A percentile compares a stretch with the other conserved stretches of the same genome.
phyloP scores from a whole-genome alignment of 2,888 invertebrate genomes.

The Sclerodermus sp. region DNA sequence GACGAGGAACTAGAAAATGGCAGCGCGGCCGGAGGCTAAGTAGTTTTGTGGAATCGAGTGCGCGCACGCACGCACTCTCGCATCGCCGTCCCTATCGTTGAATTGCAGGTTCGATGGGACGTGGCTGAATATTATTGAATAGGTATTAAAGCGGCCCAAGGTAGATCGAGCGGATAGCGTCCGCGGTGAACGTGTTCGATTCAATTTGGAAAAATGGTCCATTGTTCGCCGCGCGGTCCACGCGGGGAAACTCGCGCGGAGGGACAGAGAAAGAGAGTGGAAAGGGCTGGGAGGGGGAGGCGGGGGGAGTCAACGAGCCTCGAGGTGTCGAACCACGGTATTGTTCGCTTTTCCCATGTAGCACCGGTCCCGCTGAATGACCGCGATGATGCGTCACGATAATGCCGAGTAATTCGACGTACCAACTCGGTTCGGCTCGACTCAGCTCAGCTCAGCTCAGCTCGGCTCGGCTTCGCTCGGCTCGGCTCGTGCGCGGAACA shows the following conservation, averaged over 20 bases:
- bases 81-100: no score
- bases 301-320: slow-evolving; percentile 20
- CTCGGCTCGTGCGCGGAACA: slow-evolving; percentile 26
- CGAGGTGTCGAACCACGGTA: slow-evolving; percentile 28
- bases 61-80: no score
- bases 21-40: not conserved
- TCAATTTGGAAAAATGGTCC: not conserved
- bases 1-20: no score
- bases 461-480: slow-evolving; percentile 8
- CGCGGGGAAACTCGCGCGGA: no score
- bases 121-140: no score
- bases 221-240: not conserved
- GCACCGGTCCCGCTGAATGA: slow-evolving; percentile 29
- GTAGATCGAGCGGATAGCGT: no score
- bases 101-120: no score
- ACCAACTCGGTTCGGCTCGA: slow-evolving; percentile 18
- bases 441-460: slow-evolving; percentile 8
- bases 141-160: no score
- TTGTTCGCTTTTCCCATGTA: slow-evolving; percentile 38
- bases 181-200: no score
- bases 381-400: slow-evolving; percentile 48
- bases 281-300: no score
- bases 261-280: no score
- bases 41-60: not conserved
- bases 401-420: slow-evolving; percentile 49